Evolutionary conservation across 2,113 vertebrate genomes (phyloP), one percentile per base, ranked within the genome.

Genomic region (Scomber colias): DNA sequence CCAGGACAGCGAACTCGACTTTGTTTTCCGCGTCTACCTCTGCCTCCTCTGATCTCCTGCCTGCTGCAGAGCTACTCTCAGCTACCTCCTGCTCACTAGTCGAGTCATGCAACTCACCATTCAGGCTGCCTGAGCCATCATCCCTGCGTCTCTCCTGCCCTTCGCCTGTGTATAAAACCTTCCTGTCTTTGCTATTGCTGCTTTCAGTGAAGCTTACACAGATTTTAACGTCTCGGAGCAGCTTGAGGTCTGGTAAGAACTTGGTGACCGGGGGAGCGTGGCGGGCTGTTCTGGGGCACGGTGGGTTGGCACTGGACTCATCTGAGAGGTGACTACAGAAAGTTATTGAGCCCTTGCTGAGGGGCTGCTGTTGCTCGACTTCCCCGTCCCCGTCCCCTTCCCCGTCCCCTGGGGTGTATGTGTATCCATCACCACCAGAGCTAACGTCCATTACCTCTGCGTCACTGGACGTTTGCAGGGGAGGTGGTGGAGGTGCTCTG

Each of bases 391-490:
- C 97, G 24, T 27, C 24, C 24, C 24, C 24, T 27, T 94, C 95
- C 87, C 93, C 90, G 93, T 97, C 96, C 96, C 95, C 97, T 95
- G 96, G 97, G 96, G 94, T 95, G 94, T 97, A 94, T 96, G 96
- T 97, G 96, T 96, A 96, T 99, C 98, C 98, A 99, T 99, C 98
- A 99, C 98, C 98, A 98, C 98, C 98, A 96, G 97, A 99, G 98
- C 98, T 97, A 99, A 99, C 98, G 98, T 99, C 98, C 98, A 99
- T 99, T 97, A 98, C 97, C 97, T 99, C 98, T 97, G 98, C 98
- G 97, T 99, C 98, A 99, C 98, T 98, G 98, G 98, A 99, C 98
- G 97, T 99, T 99, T 99, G 98, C 98, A 99, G 98, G 97, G 98
- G 98, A 99, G 98, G 98, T 97, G 98, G 98, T 98, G 98, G 98